Conservation (phyloP, 2,113 vertebrate genomes). For the Phyllostomus hastatus region DNA sequence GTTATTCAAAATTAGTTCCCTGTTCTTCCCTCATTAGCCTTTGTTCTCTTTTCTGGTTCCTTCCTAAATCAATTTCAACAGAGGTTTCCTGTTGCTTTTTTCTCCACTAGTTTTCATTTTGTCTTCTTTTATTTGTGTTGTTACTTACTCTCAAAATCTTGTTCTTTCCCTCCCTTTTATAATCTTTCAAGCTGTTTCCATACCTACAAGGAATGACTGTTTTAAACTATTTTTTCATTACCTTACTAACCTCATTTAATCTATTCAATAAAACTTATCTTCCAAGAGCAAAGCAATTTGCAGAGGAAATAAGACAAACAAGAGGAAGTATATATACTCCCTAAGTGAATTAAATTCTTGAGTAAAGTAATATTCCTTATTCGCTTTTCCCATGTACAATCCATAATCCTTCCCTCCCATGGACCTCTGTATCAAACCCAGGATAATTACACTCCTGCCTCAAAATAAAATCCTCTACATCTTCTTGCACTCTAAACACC, state of each 20-base stretch:
- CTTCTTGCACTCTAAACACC: not conserved
- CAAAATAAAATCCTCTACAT: not conserved
- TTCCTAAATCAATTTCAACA: slow-evolving; percentile 1
- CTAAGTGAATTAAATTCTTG: slow-evolving; percentile 1
- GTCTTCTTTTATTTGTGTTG: not conserved
- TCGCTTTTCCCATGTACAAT: not conserved
- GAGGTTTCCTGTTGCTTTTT: not conserved
- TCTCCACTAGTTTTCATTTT: not conserved
- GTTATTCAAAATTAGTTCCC: not conserved
- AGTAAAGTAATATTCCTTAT: slow-evolving; percentile 21
- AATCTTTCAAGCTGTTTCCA: slow-evolving; percentile 4
- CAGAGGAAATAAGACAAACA: slow-evolving; percentile 38
- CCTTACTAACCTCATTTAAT: not conserved
- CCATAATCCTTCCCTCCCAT: not conserved
- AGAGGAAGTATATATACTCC: not conserved
- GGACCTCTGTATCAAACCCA: not conserved
- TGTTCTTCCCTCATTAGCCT: not conserved
- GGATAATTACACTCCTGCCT: not conserved
- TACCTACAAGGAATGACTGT: not conserved
- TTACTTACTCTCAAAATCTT: not conserved
- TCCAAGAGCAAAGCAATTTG: slow-evolving; percentile 19
- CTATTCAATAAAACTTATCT: slow-evolving; percentile 26
- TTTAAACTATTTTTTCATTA: not conserved
- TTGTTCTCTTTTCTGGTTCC: not conserved
- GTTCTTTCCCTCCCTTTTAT: slow-evolving; percentile 15